A percentile compares a stretch with the other conserved stretches of the same genome.
These are phyloP conservation scores for Latrodectus geometricus DNA, from an alignment of 1,140 invertebrate genomes.

Conservation along the genomic window DNA sequence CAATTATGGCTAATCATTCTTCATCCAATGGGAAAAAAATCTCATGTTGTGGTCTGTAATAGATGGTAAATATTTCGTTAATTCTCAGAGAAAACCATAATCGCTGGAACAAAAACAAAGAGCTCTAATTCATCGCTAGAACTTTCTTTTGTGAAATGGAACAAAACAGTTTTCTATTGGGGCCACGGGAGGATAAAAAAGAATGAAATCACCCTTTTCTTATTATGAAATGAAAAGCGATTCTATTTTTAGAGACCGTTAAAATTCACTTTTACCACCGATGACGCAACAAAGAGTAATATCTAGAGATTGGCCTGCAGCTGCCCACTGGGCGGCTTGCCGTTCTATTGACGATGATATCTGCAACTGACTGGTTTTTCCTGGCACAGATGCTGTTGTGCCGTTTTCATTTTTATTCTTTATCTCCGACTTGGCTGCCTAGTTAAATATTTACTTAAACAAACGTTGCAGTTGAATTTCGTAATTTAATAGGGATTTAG, in stretches of 20 bases:
- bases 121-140: neutral
- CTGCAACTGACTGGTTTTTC: constrained; percentile 51
- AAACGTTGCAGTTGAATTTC: neutral
- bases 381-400: neutral
- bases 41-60: too few species aligned
- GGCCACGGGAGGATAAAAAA: neutral
- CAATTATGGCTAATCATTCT: too few species aligned
- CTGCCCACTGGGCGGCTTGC: constrained; percentile 25
- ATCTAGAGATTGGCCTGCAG: constrained; percentile 22
- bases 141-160: neutral
- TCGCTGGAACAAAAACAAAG: neutral
- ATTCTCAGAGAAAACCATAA: too few species aligned
- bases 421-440: neutral
- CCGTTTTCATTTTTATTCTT: neutral
- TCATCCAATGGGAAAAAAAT: too few species aligned
- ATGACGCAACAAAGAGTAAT: constrained; percentile 40
- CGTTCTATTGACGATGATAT: constrained; percentile 21
- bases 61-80: too few species aligned
- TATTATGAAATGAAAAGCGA: constrained; percentile 6
- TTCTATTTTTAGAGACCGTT: constrained; percentile 25
- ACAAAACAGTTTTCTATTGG: neutral
- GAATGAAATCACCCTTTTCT: neutral
- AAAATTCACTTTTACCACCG: constrained; percentile 41
- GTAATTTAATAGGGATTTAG: neutral
- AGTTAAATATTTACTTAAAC: neutral